Base-by-base conservation (phyloP, 2,888 invertebrate genomes). In the Arenicola marina region DNA sequence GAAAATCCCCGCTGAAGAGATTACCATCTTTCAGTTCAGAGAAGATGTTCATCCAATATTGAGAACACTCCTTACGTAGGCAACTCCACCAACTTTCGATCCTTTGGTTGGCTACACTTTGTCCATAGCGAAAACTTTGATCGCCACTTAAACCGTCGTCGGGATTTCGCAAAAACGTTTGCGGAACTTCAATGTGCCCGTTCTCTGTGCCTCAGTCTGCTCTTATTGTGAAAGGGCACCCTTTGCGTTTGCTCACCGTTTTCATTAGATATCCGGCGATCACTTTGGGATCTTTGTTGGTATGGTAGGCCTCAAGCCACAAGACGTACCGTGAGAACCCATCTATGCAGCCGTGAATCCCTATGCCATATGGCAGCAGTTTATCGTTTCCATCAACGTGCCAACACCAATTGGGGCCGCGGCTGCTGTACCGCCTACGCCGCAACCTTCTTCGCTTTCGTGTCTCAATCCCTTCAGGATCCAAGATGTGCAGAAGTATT, bases 81-180 rank as follows among this genome's bases (percentile, higher is more conserved):
- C 48, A 7, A 48, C n/a, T n/a, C n/a, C n/a, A n/a, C n/a, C n/a
- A n/a, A n/a, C 48, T 18, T 48, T 48, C 48, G 24, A 48, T 48
- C 11, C 48, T 11, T 21, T 48, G 48, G 24, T 48, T 21, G 24
- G 11, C 21, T 21, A 48, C 48, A 48, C 48, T 48, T 11, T 11
- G 11, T 48, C 48, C 48, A 21, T 48, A 48, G 15, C 11, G 11
- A 21, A 48, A 48, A 48, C 48, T 48, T 48, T 21, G 11, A 21
- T 48, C 48, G 24, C 48, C 48, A 21, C 15, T 21, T 11, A 18
- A 21, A 18, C 21, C 48, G 24, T 48, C 48, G 18, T 7, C 48
- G 21, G 7, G 11, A 21, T 48, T 48, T 7, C 48, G 48, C 7
- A 48, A 21, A 21, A 48, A 48, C 21, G 11, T 48, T 21, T 48